These are phyloP conservation scores for Mythimna albipuncta DNA, from an alignment of 2,888 invertebrate species.

Conservation along the genomic window DNA sequence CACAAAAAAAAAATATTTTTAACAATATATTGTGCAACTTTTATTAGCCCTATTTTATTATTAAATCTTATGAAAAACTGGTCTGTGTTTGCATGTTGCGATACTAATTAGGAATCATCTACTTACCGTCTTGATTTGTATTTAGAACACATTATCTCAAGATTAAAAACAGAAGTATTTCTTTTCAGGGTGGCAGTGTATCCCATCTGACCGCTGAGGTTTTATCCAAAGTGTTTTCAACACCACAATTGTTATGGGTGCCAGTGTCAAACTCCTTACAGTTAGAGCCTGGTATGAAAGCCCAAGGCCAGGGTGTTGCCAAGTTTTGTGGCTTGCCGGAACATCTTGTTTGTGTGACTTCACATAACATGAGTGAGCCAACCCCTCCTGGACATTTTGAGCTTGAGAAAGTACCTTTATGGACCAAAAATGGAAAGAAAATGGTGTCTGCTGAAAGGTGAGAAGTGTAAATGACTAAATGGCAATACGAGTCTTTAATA, in stretches of 20 bases:
- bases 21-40: not conserved
- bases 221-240: conserved; percentile 91
- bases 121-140: not conserved
- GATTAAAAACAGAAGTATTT: conserved; percentile 3
- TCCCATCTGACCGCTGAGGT: conserved; percentile 96
- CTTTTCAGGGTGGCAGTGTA: conserved; percentile 93
- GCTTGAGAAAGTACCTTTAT: conserved; percentile 93
- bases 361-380: conserved; percentile 93
- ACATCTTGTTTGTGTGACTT: conserved; percentile 87
- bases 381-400: conserved; percentile 94
- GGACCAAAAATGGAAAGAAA: conserved; percentile 94
- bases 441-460: conserved; percentile 91
- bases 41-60: not conserved
- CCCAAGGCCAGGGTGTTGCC: conserved; percentile 92
- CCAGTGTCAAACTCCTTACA: conserved; percentile 93
- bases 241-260: conserved; percentile 92
- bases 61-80: not conserved
- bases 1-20: no score
- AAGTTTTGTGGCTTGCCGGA: conserved; percentile 93
- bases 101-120: not conserved
- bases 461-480: conserved; percentile 11
- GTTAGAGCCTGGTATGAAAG: conserved; percentile 92
- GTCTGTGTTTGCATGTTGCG: not conserved
- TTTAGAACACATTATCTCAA: not conserved
- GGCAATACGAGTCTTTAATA: no score